Percentiles rank a stretch among this genome's conserved stretches.
Evolutionary conservation across 2,113 vertebrate genomes (phyloP).

Genomic region (Cyphomyrus discorhynchus): DNA sequence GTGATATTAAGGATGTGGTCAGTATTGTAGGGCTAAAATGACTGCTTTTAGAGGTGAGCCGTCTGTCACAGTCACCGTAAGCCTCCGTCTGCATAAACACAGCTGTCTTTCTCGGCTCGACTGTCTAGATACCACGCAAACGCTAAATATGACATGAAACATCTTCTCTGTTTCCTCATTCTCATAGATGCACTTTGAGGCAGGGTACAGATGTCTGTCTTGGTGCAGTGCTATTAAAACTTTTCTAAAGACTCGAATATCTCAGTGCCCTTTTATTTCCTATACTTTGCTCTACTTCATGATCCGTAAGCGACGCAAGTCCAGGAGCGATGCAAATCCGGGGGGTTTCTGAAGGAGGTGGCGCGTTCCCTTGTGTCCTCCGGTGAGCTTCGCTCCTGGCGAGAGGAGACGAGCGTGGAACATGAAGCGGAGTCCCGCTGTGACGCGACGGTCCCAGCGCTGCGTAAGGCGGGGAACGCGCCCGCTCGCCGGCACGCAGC

Average conservation of each 20-base stretch:
- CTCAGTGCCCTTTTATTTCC: not conserved
- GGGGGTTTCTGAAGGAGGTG: not conserved
- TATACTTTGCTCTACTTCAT: not conserved
- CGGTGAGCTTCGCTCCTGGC: not conserved
- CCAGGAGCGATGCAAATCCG: not conserved
- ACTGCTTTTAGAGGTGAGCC: not conserved
- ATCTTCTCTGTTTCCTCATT: not conserved
- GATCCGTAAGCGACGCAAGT: not conserved
- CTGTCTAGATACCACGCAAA: not conserved
- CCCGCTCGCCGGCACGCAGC: conserved; percentile 19
- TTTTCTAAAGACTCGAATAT: not conserved
- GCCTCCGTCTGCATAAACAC: not conserved
- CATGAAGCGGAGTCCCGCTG: not conserved
- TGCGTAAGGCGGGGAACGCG: not conserved
- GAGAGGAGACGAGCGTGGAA: conserved; percentile 10
- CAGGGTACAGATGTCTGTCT: not conserved
- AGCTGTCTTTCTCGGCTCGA: not conserved
- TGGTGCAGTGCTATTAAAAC: not conserved
- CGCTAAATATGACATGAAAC: not conserved
- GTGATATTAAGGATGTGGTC: not conserved
- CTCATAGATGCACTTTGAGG: not conserved
- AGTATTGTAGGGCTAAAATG: not conserved
- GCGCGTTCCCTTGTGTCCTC: not conserved
- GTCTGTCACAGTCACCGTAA: not conserved
- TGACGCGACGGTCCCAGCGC: conserved; percentile 8